Evolutionary conservation across 2,797 vertebrate genomes (phyloP).

Genomic region (Phaenicophaeus curvirostris): DNA sequence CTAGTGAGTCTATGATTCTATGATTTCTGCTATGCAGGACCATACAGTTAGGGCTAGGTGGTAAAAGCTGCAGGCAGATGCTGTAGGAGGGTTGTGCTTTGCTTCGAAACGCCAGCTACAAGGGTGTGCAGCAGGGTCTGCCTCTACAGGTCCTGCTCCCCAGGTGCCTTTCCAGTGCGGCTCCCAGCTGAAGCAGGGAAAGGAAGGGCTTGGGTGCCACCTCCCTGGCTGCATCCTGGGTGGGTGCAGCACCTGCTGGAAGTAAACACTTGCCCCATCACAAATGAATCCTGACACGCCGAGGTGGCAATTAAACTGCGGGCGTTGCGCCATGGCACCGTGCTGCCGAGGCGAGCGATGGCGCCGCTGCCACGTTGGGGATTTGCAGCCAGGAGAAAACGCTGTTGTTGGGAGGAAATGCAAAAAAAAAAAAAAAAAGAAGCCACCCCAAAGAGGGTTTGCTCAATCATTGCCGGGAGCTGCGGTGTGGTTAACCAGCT

Average conservation of each 20-base stretch:
- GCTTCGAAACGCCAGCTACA: neutral
- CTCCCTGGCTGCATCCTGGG: neutral
- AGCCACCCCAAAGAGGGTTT: neutral
- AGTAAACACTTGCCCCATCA: neutral
- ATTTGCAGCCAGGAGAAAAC: neutral
- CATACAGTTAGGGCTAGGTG: rapidly evolving
- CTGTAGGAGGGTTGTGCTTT: neutral
- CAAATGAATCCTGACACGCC: neutral
- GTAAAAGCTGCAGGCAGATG: neutral
- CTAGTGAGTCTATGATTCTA: too few relatives aligned
- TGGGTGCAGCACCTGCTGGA: neutral
- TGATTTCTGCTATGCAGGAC: neutral
- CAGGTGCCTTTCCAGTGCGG: rapidly evolving
- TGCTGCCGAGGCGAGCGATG: neutral
- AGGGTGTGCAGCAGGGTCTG: neutral
- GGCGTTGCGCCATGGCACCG: neutral
- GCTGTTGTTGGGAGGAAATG: neutral
- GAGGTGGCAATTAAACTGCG: neutral
- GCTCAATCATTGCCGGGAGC: neutral
- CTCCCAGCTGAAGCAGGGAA: neutral
- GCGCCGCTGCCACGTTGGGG: rapidly evolving
- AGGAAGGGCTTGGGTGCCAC: rapidly evolving
- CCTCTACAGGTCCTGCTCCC: neutral
- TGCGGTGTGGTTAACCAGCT: rapidly evolving
- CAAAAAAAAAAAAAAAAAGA: neutral